phyloP scores from a whole-genome alignment of 2,113 vertebrate species.

The Mixornis gularis region DNA sequence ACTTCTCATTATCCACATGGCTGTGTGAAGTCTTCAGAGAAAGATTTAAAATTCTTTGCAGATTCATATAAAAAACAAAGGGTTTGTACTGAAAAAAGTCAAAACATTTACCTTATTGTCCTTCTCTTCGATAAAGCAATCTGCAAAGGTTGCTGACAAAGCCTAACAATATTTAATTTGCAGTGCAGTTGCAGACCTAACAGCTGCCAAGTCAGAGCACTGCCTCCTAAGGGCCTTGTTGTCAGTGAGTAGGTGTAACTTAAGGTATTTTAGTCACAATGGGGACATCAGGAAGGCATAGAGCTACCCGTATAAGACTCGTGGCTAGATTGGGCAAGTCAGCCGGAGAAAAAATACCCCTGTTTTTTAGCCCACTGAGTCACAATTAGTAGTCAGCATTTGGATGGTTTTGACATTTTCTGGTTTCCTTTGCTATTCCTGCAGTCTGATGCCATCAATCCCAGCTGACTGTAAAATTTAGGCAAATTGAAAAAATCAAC shows the following conservation, averaged over 20 bases:
- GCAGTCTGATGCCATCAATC: background rate
- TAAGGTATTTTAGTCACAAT: background rate
- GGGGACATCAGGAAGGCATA: background rate
- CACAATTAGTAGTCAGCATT: background rate
- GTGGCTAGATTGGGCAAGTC: background rate
- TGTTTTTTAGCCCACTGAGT: background rate
- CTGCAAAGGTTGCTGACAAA: background rate
- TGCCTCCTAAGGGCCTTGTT: background rate
- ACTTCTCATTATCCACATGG: background rate
- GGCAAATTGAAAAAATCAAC: fast-evolving
- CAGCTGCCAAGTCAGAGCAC: background rate
- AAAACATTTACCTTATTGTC: background rate
- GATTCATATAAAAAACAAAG: background rate
- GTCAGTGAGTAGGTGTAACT: background rate
- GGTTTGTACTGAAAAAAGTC: background rate
- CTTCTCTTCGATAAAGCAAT: background rate
- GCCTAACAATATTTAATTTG: background rate
- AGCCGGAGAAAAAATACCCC: background rate
- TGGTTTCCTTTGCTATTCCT: background rate
- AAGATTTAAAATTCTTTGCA: background rate
- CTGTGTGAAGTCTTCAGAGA: background rate
- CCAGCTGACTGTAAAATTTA: background rate
- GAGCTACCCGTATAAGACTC: background rate
- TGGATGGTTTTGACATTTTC: background rate
- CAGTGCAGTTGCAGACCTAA: background rate